These are phyloP conservation scores for Atta cephalotes DNA, from an alignment of 1,140 invertebrate species.

Conservation along the genomic window DNA sequence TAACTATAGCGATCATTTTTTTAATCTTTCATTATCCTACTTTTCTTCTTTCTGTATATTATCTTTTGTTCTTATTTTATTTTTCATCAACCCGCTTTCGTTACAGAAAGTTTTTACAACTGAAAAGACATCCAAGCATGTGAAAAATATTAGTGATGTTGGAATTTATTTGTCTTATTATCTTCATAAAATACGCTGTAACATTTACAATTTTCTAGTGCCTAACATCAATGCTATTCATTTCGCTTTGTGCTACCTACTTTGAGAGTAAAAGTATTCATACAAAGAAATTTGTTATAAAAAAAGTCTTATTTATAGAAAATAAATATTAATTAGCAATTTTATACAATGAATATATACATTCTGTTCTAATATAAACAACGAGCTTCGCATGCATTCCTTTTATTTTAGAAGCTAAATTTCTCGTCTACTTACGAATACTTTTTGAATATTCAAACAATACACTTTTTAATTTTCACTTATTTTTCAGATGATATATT, in stretches of 20 bases:
- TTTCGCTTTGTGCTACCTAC: not conserved
- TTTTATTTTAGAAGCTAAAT: too few relatives aligned
- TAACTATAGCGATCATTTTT: constrained; percentile 4
- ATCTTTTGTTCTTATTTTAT: not conserved
- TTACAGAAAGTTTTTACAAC: not conserved
- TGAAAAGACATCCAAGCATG: constrained; percentile 24
- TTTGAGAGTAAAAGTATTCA: too few relatives aligned
- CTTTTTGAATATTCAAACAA: too few relatives aligned
- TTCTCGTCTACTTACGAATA: too few relatives aligned
- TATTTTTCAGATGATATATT: too few relatives aligned
- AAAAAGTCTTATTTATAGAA: too few relatives aligned
- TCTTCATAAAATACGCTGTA: constrained; percentile 23
- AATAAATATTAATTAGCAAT: too few relatives aligned
- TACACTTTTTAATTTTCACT: too few relatives aligned
- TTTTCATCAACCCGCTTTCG: constrained; percentile 8
- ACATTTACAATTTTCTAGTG: constrained; percentile 36
- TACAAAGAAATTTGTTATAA: too few relatives aligned
- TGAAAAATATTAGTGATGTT: constrained; percentile 9
- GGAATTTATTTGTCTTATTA: constrained; percentile 38
- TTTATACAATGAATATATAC: too few relatives aligned
- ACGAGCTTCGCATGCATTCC: too few relatives aligned
- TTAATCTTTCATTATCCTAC: not conserved
- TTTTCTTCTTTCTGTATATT: not conserved
- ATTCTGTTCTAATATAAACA: too few relatives aligned
- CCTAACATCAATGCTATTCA: not conserved